Evolutionary conservation across 2,113 vertebrate genomes (phyloP).

Genomic region (Neogobius melanostomus): DNA sequence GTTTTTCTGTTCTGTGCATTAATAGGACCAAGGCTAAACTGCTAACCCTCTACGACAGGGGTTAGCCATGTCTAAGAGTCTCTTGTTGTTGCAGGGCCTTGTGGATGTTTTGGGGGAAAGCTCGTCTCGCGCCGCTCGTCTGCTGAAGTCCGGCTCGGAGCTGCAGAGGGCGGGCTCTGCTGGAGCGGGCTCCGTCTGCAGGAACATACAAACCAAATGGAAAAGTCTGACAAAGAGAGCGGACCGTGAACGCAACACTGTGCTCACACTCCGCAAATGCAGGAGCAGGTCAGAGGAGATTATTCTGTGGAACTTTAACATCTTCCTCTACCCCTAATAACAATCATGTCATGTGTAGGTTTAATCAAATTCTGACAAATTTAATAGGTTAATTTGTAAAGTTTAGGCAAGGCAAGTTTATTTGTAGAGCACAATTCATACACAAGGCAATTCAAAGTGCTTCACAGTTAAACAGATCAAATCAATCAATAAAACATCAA

Average conservation of each 20-base stretch:
- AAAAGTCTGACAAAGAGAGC: slow-evolving; percentile 71
- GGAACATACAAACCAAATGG: slow-evolving; percentile 79
- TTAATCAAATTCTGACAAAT: neutral
- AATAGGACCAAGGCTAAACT: too few relatives aligned
- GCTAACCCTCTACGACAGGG: too few relatives aligned
- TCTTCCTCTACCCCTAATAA: neutral
- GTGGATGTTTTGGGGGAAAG: slow-evolving; percentile 71
- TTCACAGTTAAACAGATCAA: too few relatives aligned
- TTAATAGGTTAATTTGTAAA: too few relatives aligned
- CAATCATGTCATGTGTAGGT: neutral
- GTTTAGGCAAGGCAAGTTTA: too few relatives aligned
- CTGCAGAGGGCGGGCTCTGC: slow-evolving; percentile 70
- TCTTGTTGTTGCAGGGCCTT: slow-evolving; percentile 73
- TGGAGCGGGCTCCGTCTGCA: slow-evolving; percentile 69
- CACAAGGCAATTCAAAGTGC: too few relatives aligned
- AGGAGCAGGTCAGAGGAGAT: slow-evolving; percentile 76
- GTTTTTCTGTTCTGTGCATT: too few relatives aligned
- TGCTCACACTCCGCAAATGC: slow-evolving; percentile 72
- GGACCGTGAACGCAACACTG: slow-evolving; percentile 64
- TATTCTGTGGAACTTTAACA: neutral
- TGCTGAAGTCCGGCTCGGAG: slow-evolving; percentile 76
- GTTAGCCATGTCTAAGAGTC: neutral
- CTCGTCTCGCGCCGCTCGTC: slow-evolving; percentile 69
- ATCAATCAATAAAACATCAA: too few relatives aligned
- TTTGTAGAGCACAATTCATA: too few relatives aligned